Evolutionary conservation across 2,797 vertebrate genomes (phyloP).

Genomic region (Hoplostethus atlanticus): DNA sequence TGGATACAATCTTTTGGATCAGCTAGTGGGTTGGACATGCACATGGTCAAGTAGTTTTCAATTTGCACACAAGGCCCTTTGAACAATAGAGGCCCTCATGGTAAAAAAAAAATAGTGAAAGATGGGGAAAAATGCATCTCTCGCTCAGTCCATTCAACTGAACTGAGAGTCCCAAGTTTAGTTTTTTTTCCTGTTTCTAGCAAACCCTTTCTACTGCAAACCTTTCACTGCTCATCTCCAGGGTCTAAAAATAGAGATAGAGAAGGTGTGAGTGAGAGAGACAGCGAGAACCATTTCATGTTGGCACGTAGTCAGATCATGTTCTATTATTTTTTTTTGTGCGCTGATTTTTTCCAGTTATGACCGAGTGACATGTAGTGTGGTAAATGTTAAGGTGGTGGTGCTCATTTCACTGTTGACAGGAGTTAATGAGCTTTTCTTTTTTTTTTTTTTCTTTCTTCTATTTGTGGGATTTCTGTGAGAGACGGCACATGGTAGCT

Average conservation of each 20-base stretch:
- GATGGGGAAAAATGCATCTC: conserved; percentile 22
- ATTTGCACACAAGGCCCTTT: conserved; percentile 38
- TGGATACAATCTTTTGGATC: conserved; percentile 36
- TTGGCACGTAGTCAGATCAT: conserved; percentile 62
- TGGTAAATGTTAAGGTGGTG: conserved; percentile 43
- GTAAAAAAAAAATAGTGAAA: conserved; percentile 6
- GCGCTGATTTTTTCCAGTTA: conserved; percentile 67
- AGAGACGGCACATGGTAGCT: conserved; percentile 43
- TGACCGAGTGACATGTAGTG: conserved; percentile 58
- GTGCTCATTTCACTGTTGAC: conserved; percentile 45
- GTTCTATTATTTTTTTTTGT: conserved; percentile 12
- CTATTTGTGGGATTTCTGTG: conserved; percentile 52
- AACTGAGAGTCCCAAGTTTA: conserved; percentile 3
- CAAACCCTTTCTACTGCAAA: conserved; percentile 38
- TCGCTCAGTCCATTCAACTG: conserved; percentile 17
- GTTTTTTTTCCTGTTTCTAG: conserved; percentile 39
- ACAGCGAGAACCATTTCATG: conserved; percentile 42
- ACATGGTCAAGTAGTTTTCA: conserved; percentile 25
- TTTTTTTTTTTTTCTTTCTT: conserved; percentile 21
- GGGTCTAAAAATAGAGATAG: conserved; percentile 64
- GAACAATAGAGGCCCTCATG: conserved; percentile 18
- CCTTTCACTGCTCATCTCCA: conserved; percentile 39
- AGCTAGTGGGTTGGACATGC: conserved; percentile 1
- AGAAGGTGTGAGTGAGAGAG: conserved; percentile 13
- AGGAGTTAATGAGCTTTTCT: conserved; percentile 67